Evolutionary conservation across 2,113 vertebrate genomes (phyloP).

Genomic region (Xenotilapia caudafasciata): DNA sequence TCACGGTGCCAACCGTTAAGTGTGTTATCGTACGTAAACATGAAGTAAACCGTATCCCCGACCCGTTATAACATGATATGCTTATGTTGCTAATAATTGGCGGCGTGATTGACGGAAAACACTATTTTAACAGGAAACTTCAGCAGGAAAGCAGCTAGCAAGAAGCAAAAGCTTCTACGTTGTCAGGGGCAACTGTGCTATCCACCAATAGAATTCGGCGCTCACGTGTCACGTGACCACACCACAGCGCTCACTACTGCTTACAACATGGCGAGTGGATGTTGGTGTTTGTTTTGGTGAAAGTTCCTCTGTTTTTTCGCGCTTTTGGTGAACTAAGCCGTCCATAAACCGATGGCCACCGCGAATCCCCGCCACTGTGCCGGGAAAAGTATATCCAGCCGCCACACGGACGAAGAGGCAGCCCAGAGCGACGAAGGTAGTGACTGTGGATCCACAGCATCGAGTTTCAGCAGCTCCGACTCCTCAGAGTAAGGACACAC

Average conservation of each 20-base stretch:
- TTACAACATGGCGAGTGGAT: constrained; percentile 52
- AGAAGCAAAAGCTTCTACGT: constrained; percentile 49
- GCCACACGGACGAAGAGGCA: background rate
- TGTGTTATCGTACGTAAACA: background rate
- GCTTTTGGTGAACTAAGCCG: background rate
- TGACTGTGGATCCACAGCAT: constrained; percentile 30
- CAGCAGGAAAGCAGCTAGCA: background rate
- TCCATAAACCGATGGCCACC: constrained; percentile 10
- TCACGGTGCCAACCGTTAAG: background rate
- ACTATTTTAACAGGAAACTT: background rate
- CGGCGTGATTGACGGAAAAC: background rate
- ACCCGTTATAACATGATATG: background rate
- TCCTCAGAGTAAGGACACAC: constrained; percentile 56
- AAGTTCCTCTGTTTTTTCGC: background rate
- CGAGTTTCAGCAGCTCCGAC: constrained; percentile 51
- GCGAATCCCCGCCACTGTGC: background rate
- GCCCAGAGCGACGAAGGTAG: background rate
- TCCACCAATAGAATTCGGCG: constrained; percentile 39
- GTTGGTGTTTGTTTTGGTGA: background rate
- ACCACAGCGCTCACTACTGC: background rate
- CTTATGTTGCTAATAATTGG: background rate
- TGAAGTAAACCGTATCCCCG: background rate
- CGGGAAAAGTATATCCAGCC: background rate
- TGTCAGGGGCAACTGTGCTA: constrained; percentile 55
- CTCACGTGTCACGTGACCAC: constrained; percentile 33